A percentile compares a stretch with the other conserved stretches of the same genome.
Evolutionary conservation across 2,113 vertebrate genomes (phyloP).

Genomic region (Lates calcarifer): DNA sequence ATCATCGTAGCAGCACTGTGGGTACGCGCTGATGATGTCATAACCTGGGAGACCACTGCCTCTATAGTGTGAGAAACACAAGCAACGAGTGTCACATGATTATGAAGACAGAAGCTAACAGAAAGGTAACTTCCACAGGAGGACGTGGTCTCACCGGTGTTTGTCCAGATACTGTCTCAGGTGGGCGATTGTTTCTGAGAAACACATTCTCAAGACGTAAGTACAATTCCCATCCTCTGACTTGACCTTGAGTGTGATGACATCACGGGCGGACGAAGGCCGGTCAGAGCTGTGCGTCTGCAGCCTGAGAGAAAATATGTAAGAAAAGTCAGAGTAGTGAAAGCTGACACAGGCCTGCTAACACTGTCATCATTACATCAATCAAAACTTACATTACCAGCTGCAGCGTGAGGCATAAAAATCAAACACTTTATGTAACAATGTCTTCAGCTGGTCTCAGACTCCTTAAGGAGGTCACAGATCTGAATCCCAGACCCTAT

Average conservation of each 20-base stretch:
- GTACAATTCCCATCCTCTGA: constrained; percentile 88
- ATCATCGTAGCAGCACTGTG: constrained; percentile 82
- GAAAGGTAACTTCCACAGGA: neutral
- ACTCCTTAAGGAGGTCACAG: neutral
- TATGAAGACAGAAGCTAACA: neutral
- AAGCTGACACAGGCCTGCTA: neutral
- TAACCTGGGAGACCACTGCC: constrained; percentile 73
- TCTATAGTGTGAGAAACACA: constrained; percentile 73
- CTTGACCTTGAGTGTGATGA: constrained; percentile 87
- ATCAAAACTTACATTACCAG: neutral
- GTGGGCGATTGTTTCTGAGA: constrained; percentile 87
- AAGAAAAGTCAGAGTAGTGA: neutral
- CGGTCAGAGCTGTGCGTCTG: constrained; percentile 16
- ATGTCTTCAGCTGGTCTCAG: neutral
- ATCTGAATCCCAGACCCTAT: neutral
- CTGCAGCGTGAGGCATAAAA: neutral
- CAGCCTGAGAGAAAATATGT: constrained; percentile 38
- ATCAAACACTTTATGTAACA: neutral
- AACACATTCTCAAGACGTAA: constrained; percentile 86
- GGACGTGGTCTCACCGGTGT: constrained; percentile 81
- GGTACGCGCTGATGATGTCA: constrained; percentile 91
- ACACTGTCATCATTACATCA: neutral
- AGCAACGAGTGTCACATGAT: neutral
- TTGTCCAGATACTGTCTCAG: constrained; percentile 85
- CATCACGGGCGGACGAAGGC: neutral